A percentile compares a stretch with the other conserved stretches of the same genome.
Conservation (phyloP, 2,888 invertebrate genomes). For the Trachelus tabidus region DNA sequence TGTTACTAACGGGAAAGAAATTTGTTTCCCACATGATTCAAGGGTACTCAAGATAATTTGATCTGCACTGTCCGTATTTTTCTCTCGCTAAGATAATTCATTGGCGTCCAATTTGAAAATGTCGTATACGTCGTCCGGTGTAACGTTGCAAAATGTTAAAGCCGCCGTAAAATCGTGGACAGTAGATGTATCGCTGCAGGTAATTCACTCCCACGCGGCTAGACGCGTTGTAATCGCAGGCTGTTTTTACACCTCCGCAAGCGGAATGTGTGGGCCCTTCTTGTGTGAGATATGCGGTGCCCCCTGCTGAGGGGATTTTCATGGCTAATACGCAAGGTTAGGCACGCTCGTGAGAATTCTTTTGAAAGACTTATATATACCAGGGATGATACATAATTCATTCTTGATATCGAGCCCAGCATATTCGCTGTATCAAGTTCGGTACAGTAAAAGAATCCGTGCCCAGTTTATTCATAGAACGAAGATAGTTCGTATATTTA, state of each 20-base stretch:
- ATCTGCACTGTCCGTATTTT: too few relatives aligned
- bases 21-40: too few relatives aligned
- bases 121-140: background rate
- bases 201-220: slow-evolving; percentile 60
- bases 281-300: slow-evolving; percentile 42
- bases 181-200: slow-evolving; percentile 51
- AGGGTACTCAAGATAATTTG: too few relatives aligned
- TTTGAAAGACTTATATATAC: slow-evolving; percentile 15
- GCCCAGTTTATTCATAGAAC: too few relatives aligned
- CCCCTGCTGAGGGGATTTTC: slow-evolving; percentile 55
- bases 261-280: slow-evolving; percentile 41
- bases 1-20: too few relatives aligned
- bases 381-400: too few relatives aligned
- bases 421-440: slow-evolving; percentile 7
- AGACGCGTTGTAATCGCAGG: slow-evolving; percentile 39
- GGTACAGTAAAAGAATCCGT: slow-evolving; percentile 44
- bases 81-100: too few relatives aligned
- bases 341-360: slow-evolving; percentile 44
- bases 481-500: too few relatives aligned
- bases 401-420: too few relatives aligned
- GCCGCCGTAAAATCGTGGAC: slow-evolving; percentile 34
- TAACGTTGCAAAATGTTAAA: slow-evolving; percentile 7
- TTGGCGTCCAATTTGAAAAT: too few relatives aligned
- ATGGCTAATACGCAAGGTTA: slow-evolving; percentile 47
- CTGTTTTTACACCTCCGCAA: slow-evolving; percentile 49